Evolutionary conservation across 2,888 invertebrate species (phyloP), one percentile per base, ranked within the genome.

Genomic region (Tetragonula carbonaria): DNA sequence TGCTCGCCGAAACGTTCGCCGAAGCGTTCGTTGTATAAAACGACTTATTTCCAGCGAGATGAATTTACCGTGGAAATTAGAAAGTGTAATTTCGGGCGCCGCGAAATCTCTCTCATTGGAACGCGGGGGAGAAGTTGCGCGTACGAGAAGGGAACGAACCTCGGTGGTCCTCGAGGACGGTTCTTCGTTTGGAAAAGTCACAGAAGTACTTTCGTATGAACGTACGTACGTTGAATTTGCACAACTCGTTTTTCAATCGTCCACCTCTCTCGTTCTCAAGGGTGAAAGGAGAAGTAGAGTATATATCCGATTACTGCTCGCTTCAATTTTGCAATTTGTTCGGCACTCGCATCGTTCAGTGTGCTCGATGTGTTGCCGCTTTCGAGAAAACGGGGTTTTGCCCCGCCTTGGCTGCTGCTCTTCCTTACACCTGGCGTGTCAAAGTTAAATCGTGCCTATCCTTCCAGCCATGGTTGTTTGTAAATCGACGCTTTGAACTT

Each of bases 401-500:
- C 38, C 45, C 4, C 62, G 55, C 55, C 63, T 65, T 59, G 28
- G 38, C 33, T 50, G 28, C 33, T 50, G 45, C 21, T 21, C 63
- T 75, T 51, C 73, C 73, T 85, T 77, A 79, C 85, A 80, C 84
- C 80, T 74, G 77, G 76, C 71, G 77, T 50, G 85, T 85, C 84
- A 85, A 84, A 85, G 85, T 80, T 80, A 85, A 85, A 85, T 74
- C 80, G 55, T 51, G 70, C 13, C 74, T 67, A 33, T 71, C 84
- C 67, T 72, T 67, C 18, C 16, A 23, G 23, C 65, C 21, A 63
- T 23, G 53, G 57, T n/a, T 78, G 74, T 77, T 71, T 74, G 77
- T 74, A 57, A 78, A 80, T 80, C 74, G 79, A 71, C 76, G 76
- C 85, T 85, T 85, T 80, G 84, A 77, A 84, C 79, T 80, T 72